Conservation (phyloP, 2,888 invertebrate genomes). For the Flabesymbios commensalis region DNA sequence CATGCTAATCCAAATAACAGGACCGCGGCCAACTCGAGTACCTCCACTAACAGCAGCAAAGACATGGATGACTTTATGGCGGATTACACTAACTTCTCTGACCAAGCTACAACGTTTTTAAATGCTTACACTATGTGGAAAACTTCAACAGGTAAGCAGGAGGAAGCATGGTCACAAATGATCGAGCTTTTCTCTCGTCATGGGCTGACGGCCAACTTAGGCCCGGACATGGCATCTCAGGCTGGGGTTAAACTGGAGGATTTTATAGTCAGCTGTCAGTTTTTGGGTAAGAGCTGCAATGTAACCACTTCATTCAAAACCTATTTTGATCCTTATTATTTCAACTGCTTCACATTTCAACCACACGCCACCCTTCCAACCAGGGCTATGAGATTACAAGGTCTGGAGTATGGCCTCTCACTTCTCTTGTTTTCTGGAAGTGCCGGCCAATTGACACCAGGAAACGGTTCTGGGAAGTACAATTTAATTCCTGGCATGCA, state of each 20-base stretch:
- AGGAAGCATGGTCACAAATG: too few relatives aligned
- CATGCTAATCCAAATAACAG: too few relatives aligned
- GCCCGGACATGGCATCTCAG: constrained; percentile 22
- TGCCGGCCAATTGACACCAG: constrained; percentile 28
- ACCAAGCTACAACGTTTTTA: too few relatives aligned
- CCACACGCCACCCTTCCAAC: constrained; percentile 24
- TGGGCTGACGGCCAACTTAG: constrained; percentile 37
- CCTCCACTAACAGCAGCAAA: too few relatives aligned
- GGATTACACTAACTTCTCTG: too few relatives aligned
- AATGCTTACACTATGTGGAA: too few relatives aligned
- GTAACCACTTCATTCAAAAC: constrained; percentile 25
- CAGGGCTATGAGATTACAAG: constrained; percentile 30
- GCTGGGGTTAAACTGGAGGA: constrained; percentile 34
- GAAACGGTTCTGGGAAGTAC: too few relatives aligned
- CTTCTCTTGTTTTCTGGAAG: constrained; percentile 38
- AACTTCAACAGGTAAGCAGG: too few relatives aligned
- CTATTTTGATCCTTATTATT: constrained; percentile 38
- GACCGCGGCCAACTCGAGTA: too few relatives aligned
- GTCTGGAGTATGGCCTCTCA: constrained; percentile 37
- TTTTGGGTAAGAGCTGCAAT: constrained; percentile 35
- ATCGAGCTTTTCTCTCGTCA: constrained; percentile 31
- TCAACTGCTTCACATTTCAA: constrained; percentile 39
- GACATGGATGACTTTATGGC: too few relatives aligned
- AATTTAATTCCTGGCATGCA: constrained; percentile 25
- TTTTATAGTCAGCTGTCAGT: constrained; percentile 36